Percentiles rank a stretch among this genome's conserved stretches.
Conservation (phyloP, 2,797 vertebrate genomes). For the Gouania willdenowi region DNA sequence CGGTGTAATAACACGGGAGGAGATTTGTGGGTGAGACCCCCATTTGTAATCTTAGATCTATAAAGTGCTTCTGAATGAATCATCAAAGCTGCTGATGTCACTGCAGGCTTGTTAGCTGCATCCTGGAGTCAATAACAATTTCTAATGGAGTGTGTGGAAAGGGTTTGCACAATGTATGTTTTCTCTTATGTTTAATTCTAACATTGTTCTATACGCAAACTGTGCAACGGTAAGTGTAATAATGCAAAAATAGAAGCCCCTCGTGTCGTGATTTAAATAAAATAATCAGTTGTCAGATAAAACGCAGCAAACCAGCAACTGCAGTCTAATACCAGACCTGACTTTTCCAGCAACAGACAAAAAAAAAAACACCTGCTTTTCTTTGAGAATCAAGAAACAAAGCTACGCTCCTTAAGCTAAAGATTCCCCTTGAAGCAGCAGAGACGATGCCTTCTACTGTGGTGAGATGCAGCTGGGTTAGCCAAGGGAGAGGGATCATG, state of each 20-base stretch:
- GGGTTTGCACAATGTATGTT: constrained; percentile 19
- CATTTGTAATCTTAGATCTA: constrained; percentile 66
- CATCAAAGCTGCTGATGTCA: constrained; percentile 63
- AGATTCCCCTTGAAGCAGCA: constrained; percentile 64
- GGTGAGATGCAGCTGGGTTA: constrained; percentile 48
- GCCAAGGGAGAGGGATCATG: constrained; percentile 74
- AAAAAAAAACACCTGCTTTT: too few species aligned
- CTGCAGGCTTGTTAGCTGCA: constrained; percentile 52
- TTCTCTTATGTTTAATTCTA: constrained; percentile 12
- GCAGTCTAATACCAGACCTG: constrained; percentile 21
- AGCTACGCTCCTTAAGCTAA: constrained; percentile 48
- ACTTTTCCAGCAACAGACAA: constrained; percentile 27
- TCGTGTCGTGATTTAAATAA: too few species aligned
- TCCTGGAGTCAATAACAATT: constrained; percentile 55
- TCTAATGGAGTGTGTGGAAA: constrained; percentile 36
- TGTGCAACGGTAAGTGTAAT: too few species aligned
- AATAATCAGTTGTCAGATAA: too few species aligned
- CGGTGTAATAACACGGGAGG: constrained; percentile 56
- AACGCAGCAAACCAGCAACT: constrained; percentile 13
- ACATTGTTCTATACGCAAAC: background rate
- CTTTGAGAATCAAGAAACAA: constrained; percentile 23
- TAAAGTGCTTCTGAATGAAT: constrained; percentile 64
- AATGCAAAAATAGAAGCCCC: too few species aligned
- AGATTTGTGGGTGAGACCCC: constrained; percentile 62
- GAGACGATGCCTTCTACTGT: constrained; percentile 46